Base-by-base conservation (phyloP, 2,888 invertebrate genomes). In the Drosophila mercatorum region DNA sequence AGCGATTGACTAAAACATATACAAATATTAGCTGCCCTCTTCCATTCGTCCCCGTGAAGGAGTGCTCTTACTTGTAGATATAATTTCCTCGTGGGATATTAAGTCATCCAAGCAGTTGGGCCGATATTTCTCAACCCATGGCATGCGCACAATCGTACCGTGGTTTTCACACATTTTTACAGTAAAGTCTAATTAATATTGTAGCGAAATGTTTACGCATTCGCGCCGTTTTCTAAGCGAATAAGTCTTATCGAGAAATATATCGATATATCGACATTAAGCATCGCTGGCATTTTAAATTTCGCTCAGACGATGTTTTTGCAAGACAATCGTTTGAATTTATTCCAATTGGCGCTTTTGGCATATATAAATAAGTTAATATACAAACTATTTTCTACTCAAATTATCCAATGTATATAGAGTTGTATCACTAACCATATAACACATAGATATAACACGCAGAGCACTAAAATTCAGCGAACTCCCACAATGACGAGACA, bases 71-170 rank as follows among this genome's bases (percentile, higher is more conserved):
- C 99, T 97, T 88, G 99, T 99, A 90, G 95, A 95, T 68, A 99
- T 96, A 65, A 99, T 99, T 93, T 99, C 98, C 93, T 97, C 97
- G 91, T 99, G 99, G 0, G 99, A 99, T 71, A 99, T 98, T 49
- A 99, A 94, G 90, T 99, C 99, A 87, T 97, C 96, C 76, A 99
- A 94, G 69, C 95, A 96, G 53, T 95, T 95, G 7, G 99, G 99
- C 28, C 99, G 96, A 93, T 99, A 99, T 93, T 99, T 99, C 93
- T 99, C 99, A 34, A 99, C 98, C 99, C 99, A 91, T 59, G 91
- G 91, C 83, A 91, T 81, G 4, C 91, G 87, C 6, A 58, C 60
- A n/a, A 76, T 68, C 66, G 70, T 43, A 12, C 76, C 77, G 52
- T 76, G 70, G 14, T 28, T 80, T 52, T 62, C 77, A 12, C 80